phyloP scores from a whole-genome alignment of 2,113 vertebrate genomes.

The Oceanodroma tethys region DNA sequence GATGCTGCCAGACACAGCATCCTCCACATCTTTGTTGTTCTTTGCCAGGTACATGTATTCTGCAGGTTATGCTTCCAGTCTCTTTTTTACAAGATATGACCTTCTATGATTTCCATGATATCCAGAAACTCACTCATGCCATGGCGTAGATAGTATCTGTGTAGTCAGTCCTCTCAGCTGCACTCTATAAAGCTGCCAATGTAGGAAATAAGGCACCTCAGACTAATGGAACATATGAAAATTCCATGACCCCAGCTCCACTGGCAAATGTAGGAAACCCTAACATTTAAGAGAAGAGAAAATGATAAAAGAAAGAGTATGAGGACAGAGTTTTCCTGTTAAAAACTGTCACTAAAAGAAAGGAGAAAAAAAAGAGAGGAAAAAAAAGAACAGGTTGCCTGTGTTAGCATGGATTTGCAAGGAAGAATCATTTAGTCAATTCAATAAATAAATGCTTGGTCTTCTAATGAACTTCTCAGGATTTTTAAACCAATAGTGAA shows the following conservation, averaged over 20 bases:
- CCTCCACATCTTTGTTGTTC: neutral
- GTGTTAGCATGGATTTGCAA: neutral
- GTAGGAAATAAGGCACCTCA: neutral
- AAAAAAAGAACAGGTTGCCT: neutral
- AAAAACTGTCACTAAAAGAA: neutral
- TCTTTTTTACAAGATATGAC: neutral
- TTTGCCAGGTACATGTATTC: neutral
- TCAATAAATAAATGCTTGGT: neutral
- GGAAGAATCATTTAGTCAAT: neutral
- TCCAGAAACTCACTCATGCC: neutral
- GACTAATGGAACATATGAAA: neutral
- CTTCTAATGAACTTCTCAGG: neutral
- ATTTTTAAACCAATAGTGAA: neutral
- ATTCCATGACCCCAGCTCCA: neutral
- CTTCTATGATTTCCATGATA: neutral
- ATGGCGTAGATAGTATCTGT: neutral
- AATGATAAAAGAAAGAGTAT: neutral
- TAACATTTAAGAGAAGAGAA: neutral
- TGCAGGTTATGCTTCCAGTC: neutral
- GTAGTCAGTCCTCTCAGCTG: neutral
- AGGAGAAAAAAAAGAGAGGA: fast-evolving
- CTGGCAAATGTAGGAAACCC: neutral
- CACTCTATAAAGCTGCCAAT: neutral
- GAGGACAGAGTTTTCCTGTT: neutral
- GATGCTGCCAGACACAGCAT: neutral